Evolutionary conservation across 2,888 invertebrate species (phyloP).

Genomic region (Cloeon dipterum): DNA sequence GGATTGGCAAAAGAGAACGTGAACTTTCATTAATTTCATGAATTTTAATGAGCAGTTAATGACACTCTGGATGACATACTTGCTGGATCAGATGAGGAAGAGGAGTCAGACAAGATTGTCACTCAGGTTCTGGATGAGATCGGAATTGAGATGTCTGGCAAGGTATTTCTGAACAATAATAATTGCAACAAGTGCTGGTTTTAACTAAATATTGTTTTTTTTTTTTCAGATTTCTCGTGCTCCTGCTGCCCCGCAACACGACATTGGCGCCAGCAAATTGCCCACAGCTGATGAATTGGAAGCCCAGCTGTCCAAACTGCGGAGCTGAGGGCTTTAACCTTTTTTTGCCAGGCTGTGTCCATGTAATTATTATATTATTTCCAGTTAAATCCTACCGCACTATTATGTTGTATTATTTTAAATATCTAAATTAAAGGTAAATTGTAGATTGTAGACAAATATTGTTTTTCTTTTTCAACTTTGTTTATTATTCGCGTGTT

Average conservation of each 20-base stretch:
- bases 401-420: too few species aligned
- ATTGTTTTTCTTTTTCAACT: too few species aligned
- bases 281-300: slow-evolving; percentile 45
- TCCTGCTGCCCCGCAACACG: slow-evolving; percentile 34
- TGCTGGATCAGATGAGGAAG: slow-evolving; percentile 73
- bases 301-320: slow-evolving; percentile 41
- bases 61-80: slow-evolving; percentile 78
- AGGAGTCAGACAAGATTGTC: slow-evolving; percentile 71
- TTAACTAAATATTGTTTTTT: too few species aligned
- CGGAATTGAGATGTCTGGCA: slow-evolving; percentile 80
- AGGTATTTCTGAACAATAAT: too few species aligned
- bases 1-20: too few species aligned
- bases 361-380: too few species aligned
- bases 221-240: slow-evolving; percentile 37
- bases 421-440: too few species aligned
- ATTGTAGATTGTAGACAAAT: too few species aligned
- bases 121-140: slow-evolving; percentile 85
- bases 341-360: too few species aligned
- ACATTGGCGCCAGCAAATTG: slow-evolving; percentile 24
- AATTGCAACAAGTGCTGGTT: too few species aligned
- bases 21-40: slow-evolving; percentile 6
- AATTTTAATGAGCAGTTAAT: slow-evolving; percentile 50
- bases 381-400: too few species aligned
- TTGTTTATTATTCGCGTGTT: too few species aligned
- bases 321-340: slow-evolving; percentile 18